A percentile compares a stretch with the other conserved stretches of the same genome.
These are phyloP conservation scores for Triops cancriformis DNA, from an alignment of 1,140 invertebrate species.

Conservation along the genomic window DNA sequence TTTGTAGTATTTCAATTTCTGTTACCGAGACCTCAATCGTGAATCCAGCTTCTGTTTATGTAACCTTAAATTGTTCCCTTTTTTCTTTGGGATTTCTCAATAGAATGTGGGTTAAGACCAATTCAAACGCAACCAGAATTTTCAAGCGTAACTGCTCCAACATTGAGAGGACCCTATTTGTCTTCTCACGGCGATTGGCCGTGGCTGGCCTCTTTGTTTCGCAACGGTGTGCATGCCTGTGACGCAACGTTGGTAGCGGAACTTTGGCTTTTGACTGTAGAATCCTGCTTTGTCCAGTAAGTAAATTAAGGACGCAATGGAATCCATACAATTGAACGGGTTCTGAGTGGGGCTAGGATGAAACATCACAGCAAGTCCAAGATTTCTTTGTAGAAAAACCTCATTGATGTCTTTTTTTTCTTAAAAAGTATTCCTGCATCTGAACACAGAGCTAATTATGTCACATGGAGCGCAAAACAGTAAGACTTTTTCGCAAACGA, in stretches of 20 bases:
- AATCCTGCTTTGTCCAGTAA: constrained; percentile 75
- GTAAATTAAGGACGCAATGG: constrained; percentile 18
- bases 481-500: no score
- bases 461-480: no score
- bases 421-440: no score
- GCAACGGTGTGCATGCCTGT: constrained; percentile 75
- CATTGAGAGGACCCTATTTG: constrained; percentile 42
- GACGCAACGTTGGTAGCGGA: constrained; percentile 70
- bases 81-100: constrained; percentile 23
- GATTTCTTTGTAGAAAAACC: no score
- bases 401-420: no score
- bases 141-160: constrained; percentile 52
- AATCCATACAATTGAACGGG: background rate
- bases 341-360: no score
- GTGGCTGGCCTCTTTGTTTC: constrained; percentile 74
- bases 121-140: constrained; percentile 31
- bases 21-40: background rate
- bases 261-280: constrained; percentile 74
- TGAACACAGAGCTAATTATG: no score
- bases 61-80: constrained; percentile 25
- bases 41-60: background rate
- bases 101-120: constrained; percentile 67
- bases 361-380: background rate
- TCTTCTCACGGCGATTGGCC: constrained; percentile 58
- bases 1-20: constrained; percentile 11